A percentile compares a stretch with the other conserved stretches of the same genome.
phyloP scores from a whole-genome alignment of 37 sponge, comb jelly and placozoan genomes.

The Mnemiopsis leidyi region DNA sequence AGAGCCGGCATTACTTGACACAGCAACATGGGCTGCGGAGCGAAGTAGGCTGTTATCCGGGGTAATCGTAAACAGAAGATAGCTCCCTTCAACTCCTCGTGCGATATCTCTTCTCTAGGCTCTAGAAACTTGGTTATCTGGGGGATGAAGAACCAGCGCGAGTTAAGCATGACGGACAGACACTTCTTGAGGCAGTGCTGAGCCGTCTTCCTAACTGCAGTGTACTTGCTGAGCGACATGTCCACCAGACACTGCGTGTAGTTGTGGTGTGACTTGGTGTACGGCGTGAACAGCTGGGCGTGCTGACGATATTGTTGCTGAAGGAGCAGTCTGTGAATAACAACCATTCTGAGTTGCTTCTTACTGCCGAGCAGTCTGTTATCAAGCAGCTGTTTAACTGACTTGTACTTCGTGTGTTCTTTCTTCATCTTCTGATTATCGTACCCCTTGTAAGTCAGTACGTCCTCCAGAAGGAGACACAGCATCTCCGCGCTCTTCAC shows the following conservation, averaged over 20 bases:
- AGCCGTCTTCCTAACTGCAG: background rate
- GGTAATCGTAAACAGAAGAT: background rate
- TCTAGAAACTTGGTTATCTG: background rate
- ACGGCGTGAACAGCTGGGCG: background rate
- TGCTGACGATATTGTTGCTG: constrained; percentile 31
- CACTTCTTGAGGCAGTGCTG: constrained; percentile 40
- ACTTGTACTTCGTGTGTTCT: constrained; percentile 27
- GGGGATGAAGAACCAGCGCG: constrained; percentile 51
- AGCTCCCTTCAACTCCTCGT: constrained; percentile 52
- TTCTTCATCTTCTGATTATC: constrained; percentile 5
- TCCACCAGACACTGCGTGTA: constrained; percentile 19
- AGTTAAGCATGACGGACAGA: constrained; percentile 5
- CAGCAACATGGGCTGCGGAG: background rate
- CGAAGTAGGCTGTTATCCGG: background rate
- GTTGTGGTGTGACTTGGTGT: constrained; percentile 11
- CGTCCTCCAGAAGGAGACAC: background rate
- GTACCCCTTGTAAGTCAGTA: background rate
- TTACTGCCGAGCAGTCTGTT: background rate
- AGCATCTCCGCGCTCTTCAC: background rate
- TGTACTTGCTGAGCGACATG: constrained; percentile 31
- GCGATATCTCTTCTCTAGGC: background rate
- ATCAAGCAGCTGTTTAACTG: constrained; percentile 22
- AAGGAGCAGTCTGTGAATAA: background rate
- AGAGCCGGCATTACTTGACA: background rate
- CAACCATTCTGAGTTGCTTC: constrained; percentile 4